Conservation (phyloP, 2,113 vertebrate species). For the Heliornis fulica region DNA sequence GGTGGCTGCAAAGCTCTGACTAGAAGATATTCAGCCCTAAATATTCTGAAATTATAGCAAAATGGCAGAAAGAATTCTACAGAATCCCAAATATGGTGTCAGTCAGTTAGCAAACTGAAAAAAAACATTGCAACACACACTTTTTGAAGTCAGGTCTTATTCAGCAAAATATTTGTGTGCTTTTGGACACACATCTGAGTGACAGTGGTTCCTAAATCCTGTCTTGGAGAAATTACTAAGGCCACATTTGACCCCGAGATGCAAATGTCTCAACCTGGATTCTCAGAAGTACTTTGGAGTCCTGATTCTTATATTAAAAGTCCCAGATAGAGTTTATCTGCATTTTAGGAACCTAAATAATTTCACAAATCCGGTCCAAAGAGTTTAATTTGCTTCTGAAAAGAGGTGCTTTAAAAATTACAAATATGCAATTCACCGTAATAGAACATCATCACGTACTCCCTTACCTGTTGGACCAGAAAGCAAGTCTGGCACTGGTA, state of each 20-base stretch:
- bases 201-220: not conserved
- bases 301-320: not conserved
- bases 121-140: too few relatives aligned
- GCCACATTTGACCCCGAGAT: not conserved
- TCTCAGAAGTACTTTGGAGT: not conserved
- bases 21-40: not conserved
- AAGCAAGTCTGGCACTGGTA: not conserved
- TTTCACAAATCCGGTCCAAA: not conserved
- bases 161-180: too few relatives aligned
- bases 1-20: not conserved
- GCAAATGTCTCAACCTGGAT: not conserved
- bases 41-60: not conserved
- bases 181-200: not conserved
- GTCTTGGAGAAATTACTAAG: not conserved
- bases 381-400: constrained; percentile 1
- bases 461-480: not conserved
- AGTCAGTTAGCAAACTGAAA: too few relatives aligned
- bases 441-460: not conserved
- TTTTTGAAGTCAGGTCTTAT: too few relatives aligned
- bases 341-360: not conserved
- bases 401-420: constrained; percentile 2
- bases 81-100: too few relatives aligned
- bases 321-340: not conserved
- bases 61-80: not conserved
- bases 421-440: not conserved